phyloP scores from a whole-genome alignment of 2,113 vertebrate genomes.

The Ptilonorhynchus violaceus region DNA sequence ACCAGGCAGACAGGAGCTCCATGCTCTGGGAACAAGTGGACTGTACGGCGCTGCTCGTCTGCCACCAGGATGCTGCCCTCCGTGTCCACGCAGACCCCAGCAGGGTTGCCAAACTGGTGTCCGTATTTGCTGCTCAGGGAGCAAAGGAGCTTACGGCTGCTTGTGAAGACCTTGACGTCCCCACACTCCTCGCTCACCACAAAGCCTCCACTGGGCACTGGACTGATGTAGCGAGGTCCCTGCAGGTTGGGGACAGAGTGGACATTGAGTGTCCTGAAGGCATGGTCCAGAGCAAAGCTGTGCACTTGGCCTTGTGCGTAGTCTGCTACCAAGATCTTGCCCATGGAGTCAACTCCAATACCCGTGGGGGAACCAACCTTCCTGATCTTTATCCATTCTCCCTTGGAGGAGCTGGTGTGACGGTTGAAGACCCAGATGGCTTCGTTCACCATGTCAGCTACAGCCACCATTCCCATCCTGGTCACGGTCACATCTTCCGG shows the following conservation, averaged over 20 bases:
- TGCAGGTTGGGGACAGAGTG: conserved; percentile 23
- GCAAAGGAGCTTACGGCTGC: conserved; percentile 28
- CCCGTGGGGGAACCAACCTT: conserved; percentile 44
- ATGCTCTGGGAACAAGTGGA: conserved; percentile 53
- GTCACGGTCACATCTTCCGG: conserved; percentile 69
- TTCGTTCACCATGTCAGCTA: conserved; percentile 55
- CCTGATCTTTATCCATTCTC: conserved; percentile 61
- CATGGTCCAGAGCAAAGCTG: conserved; percentile 49
- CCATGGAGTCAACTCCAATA: conserved; percentile 53
- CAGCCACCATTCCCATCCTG: conserved; percentile 41
- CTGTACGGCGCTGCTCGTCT: conserved; percentile 25
- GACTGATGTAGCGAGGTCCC: conserved; percentile 56
- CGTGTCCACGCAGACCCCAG: conserved; percentile 37
- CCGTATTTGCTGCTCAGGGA: conserved; percentile 35
- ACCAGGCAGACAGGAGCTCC: conserved; percentile 61
- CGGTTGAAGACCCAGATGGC: conserved; percentile 50
- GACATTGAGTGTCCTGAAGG: not conserved
- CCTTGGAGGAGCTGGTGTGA: conserved; percentile 15
- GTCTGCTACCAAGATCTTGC: conserved; percentile 65
- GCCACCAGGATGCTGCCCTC: conserved; percentile 64
- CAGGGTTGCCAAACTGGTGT: conserved; percentile 55
- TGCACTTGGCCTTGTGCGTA: conserved; percentile 51
- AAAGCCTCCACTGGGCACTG: not conserved
- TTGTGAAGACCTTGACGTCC: conserved; percentile 52
- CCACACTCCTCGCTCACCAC: conserved; percentile 67